Conservation (phyloP, 1,140 invertebrate genomes). For the Acromyrmex heyeri region DNA sequence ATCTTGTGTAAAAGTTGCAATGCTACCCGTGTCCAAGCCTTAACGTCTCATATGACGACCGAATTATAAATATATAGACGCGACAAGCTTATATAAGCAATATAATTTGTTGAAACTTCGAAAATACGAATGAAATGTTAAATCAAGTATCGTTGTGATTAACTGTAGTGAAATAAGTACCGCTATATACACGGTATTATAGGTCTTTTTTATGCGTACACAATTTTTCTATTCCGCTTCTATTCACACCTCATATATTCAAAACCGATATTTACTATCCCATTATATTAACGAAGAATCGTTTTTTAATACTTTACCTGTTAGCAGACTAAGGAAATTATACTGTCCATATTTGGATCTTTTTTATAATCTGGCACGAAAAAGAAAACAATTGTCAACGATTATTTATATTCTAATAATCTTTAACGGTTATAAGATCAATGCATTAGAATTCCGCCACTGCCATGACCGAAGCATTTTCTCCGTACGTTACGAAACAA, state of each 20-base stretch:
- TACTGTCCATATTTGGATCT: background rate
- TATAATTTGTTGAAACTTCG: constrained; percentile 7
- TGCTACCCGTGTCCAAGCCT: constrained; percentile 94
- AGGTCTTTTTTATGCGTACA: constrained; percentile 24
- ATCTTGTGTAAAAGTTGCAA: constrained; percentile 99
- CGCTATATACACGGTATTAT: constrained; percentile 3
- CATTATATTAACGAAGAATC: constrained; percentile 20
- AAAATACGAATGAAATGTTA: background rate
- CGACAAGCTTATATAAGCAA: background rate
- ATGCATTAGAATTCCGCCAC: constrained; percentile 6
- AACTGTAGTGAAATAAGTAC: constrained; percentile 31
- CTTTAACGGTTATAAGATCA: background rate
- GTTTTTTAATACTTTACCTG: constrained; percentile 34
- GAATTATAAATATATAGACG: constrained; percentile 88
- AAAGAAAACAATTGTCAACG: background rate
- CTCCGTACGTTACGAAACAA: constrained; percentile 21
- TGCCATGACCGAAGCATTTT: constrained; percentile 56
- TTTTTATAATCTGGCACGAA: constrained; percentile 31
- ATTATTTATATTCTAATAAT: constrained; percentile 21
- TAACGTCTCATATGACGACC: constrained; percentile 94
- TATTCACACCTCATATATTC: constrained; percentile 21
- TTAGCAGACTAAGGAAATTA: constrained; percentile 15
- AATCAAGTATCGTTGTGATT: constrained; percentile 40
- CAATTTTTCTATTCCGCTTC: constrained; percentile 10
- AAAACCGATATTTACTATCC: constrained; percentile 12